Conservation (phyloP, 2,888 invertebrate genomes). For the Cheilosia grossa region DNA sequence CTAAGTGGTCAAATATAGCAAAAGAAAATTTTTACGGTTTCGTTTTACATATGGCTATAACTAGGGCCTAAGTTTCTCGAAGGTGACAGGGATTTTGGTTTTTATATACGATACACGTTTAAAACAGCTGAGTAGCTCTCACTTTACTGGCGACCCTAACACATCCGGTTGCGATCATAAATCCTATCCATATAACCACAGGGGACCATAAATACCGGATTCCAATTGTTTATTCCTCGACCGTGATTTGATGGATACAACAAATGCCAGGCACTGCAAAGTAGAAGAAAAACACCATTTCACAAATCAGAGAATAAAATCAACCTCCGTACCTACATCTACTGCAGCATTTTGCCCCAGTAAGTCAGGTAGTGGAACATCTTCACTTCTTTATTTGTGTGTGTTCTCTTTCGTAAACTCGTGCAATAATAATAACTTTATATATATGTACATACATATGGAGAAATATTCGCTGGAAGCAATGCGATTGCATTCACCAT, state of each 20-base stretch:
- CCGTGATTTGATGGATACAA: too few relatives aligned
- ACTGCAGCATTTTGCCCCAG: constrained; percentile 13
- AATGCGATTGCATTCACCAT: constrained; percentile 51
- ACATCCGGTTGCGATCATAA: too few relatives aligned
- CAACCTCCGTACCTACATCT: neutral
- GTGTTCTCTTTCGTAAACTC: neutral
- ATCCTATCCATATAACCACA: too few relatives aligned
- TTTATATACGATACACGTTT: too few relatives aligned
- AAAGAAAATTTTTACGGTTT: too few relatives aligned
- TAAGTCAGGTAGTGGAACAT: neutral
- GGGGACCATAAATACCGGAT: constrained; percentile 7
- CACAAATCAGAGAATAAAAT: neutral
- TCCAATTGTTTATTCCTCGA: constrained; percentile 2
- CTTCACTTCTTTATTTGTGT: constrained; percentile 22
- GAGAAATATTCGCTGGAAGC: constrained; percentile 40
- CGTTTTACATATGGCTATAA: too few relatives aligned
- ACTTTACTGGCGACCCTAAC: too few relatives aligned
- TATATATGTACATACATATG: neutral
- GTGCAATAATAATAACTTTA: constrained; percentile 38
- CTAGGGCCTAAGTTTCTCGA: too few relatives aligned
- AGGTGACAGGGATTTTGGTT: too few relatives aligned
- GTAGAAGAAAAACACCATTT: neutral
- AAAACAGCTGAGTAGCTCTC: too few relatives aligned
- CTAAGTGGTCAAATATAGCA: too few relatives aligned
- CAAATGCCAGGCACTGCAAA: neutral